These are phyloP conservation scores for Myotis brandtii DNA, from an alignment of 2,113 vertebrate species.

Conservation along the genomic window DNA sequence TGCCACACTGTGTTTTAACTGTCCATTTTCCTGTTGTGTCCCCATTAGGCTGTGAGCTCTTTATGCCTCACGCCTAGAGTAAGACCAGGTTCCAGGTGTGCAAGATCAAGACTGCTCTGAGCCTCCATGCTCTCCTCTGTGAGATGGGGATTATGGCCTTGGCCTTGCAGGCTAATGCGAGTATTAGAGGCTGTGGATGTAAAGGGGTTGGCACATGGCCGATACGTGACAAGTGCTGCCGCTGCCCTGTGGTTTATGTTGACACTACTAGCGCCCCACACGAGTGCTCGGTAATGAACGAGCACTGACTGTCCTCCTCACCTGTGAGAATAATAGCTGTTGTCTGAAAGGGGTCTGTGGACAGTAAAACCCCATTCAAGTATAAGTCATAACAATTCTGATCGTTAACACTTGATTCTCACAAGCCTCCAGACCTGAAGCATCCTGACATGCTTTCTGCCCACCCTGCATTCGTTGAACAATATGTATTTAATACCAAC, in stretches of 20 bases:
- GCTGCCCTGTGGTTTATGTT: not conserved
- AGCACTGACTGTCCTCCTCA: accelerated
- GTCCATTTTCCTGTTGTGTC: not conserved
- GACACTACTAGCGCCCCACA: accelerated
- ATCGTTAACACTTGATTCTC: not conserved
- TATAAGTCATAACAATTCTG: not conserved
- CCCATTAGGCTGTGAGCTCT: not conserved
- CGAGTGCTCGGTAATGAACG: accelerated
- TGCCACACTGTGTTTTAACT: accelerated
- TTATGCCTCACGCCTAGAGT: not conserved
- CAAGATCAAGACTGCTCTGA: not conserved
- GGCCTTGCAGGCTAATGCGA: not conserved
- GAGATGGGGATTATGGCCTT: not conserved
- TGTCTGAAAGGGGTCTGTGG: too few species aligned
- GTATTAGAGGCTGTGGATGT: too few species aligned
- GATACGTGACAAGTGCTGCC: accelerated
- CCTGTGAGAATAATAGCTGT: accelerated
- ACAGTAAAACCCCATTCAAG: not conserved
- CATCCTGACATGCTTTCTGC: not conserved
- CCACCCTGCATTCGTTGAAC: not conserved
- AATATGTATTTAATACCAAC: not conserved
- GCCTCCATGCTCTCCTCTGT: not conserved
- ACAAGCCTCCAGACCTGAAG: not conserved
- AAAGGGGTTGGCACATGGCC: not conserved
- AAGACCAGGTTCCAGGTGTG: not conserved